Base-by-base conservation (phyloP, 2,888 invertebrate genomes). In the Cephus pygmeus region DNA sequence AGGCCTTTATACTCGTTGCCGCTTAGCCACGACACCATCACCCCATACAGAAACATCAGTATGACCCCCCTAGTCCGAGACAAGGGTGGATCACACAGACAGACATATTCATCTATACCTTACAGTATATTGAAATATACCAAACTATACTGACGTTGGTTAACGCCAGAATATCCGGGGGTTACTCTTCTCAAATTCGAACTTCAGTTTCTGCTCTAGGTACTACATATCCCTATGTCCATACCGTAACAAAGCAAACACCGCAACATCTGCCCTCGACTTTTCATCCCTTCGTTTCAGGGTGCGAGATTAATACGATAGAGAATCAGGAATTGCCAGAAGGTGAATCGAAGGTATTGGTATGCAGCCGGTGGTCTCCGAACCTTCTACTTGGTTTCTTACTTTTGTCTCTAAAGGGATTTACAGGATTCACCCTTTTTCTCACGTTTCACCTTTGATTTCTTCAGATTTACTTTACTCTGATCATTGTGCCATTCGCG, bases 161-260 rank as follows among this genome's bases (percentile, higher is more conserved):
- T 23, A 56, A 56, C 23, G 40, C 40, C 15, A 40, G 15, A 15
- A 15, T 15, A 9, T 9, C 56, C 9, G 2, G 9, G 56, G 56
- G 56, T 56, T 56, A 23, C 56, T 23, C 23, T 56, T 56, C 56
- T 56, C 23, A 6, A 56, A 56, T 56, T 56, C 56, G 56, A 56
- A 23, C 56, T 56, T 56, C 23, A 56, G 56, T 56, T 56, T 56
- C 56, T 23, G 56, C 56, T 56, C 56, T 56, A 23, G 56, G 56
- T 56, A 56, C 56, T 56, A 56, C 15, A 56, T 23, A 56, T 56
- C 56, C 56, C 56, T 56, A 23, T 23, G 56, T 81, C 73, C 23
- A 23, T 77, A 75, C 78, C 33, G 79, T 76, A 77, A 84, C 81
- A 84, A 83, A 83, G 82, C 81, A 82, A 82, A 83, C 81, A 79